These are phyloP conservation scores for Trachelus troglodyta DNA, from an alignment of 2,888 invertebrate genomes.

Conservation along the genomic window DNA sequence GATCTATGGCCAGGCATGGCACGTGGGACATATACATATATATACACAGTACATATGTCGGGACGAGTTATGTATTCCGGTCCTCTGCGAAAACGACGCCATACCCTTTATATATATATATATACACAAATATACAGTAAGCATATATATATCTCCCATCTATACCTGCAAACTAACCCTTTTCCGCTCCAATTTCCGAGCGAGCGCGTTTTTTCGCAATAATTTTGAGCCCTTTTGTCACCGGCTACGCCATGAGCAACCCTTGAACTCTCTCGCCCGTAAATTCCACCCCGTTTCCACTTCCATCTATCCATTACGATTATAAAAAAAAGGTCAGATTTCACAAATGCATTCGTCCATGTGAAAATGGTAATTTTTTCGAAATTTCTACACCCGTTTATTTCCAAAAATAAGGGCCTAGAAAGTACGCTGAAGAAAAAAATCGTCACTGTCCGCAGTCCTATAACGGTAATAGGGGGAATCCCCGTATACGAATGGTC, in stretches of 20 bases:
- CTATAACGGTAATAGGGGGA: background rate
- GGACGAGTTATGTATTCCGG: conserved; percentile 1
- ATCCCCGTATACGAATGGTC: background rate
- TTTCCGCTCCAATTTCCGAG: conserved; percentile 37
- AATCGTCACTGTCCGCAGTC: background rate
- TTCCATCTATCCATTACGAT: background rate
- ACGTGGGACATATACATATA: background rate
- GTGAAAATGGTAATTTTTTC: background rate
- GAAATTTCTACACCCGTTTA: background rate
- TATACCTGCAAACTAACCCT: conserved; percentile 27
- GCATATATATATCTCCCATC: background rate
- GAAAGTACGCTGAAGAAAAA: background rate
- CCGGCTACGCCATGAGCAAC: background rate
- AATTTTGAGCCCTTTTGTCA: conserved; percentile 29
- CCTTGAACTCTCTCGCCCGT: background rate
- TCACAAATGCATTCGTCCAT: background rate
- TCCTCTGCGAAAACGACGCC: background rate
- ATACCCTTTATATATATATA: background rate
- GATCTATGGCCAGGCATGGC: conserved; percentile 25
- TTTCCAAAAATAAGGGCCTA: background rate
- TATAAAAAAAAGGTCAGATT: background rate
- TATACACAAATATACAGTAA: background rate
- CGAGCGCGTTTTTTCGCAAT: conserved; percentile 40
- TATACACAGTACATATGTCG: background rate
- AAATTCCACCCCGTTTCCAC: background rate